Percentiles rank a stretch among this genome's conserved stretches.
phyloP scores from a whole-genome alignment of 2,797 vertebrate genomes.

The Anabas testudineus region DNA sequence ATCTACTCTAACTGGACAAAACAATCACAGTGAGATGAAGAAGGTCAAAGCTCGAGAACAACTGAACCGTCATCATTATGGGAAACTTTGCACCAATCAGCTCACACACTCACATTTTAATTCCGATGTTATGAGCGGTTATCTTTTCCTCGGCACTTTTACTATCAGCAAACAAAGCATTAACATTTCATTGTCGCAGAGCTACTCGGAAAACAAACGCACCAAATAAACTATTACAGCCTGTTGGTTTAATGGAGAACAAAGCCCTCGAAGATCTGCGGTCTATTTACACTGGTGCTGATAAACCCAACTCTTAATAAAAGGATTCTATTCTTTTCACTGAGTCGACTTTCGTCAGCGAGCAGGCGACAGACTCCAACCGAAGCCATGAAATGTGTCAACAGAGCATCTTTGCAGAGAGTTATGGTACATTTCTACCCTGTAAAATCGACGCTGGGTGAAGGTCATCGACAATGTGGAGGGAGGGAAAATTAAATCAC shows the following conservation, averaged over 20 bases:
- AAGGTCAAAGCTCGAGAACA: too few relatives aligned
- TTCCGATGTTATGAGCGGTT: conserved; percentile 30
- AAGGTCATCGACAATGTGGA: too few relatives aligned
- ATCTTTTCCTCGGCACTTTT: conserved; percentile 26
- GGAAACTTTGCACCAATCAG: background rate
- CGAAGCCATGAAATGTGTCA: conserved; percentile 1
- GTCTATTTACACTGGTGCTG: conserved; percentile 13
- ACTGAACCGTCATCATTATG: background rate
- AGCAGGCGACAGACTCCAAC: background rate
- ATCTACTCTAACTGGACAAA: too few relatives aligned
- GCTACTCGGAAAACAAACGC: conserved; percentile 44
- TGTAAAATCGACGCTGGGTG: too few relatives aligned
- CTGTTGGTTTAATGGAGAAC: conserved; percentile 46
- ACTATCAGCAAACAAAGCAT: conserved; percentile 56
- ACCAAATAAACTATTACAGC: conserved; percentile 34
- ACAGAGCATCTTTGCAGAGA: background rate
- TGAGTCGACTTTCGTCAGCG: conserved; percentile 5
- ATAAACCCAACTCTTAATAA: conserved; percentile 13
- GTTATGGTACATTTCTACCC: too few relatives aligned
- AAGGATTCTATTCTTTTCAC: background rate
- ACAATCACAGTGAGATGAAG: too few relatives aligned
- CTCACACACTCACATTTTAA: background rate
- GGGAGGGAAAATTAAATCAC: too few relatives aligned
- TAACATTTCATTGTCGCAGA: conserved; percentile 47
- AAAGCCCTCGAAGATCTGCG: conserved; percentile 20